Evolutionary conservation across 2,797 vertebrate genomes (phyloP), one percentile per base, ranked within the genome.

Genomic region (Lutjanus campechanus): DNA sequence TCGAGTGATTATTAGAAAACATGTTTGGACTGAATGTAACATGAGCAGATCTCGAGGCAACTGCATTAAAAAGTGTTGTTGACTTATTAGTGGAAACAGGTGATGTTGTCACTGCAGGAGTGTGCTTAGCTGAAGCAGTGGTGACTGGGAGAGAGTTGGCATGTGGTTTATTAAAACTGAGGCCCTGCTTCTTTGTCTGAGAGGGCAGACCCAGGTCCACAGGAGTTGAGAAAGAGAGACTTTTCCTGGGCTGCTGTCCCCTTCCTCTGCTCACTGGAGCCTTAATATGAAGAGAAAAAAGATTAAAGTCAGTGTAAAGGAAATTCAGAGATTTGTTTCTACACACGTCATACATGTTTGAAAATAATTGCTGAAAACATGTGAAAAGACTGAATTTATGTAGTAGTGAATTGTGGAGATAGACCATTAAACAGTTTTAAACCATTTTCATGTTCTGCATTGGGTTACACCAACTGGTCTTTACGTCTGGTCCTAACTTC

Each of bases 21-120:
- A 58, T 29, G 62, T 73, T 66, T 20, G 86, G 77, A 55, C 44
- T 72, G 44, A 81, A 76, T 9, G 65, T n/a, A 22, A 88, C 44
- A 22, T 79, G 63, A 47, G 90, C 77, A 22, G 91, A 88, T 81
- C 91, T 81, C 2, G 87, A 83, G 19, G 77, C 51, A 4, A 94
- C 88, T 22, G 91, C 91, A 51, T 85, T 80, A 55, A 90, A 91
- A 71, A 93, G 90, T 1, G 86, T 88, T 59, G 63, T 11, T 29
- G 91, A 77, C 46, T 58, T 87, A 20, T 78, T 76, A 29, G n/a
- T 7, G 13, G 70, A 41, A 51, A 40, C 77, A 12, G 73, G 12
- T 65, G 77, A 64, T 12, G 59, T 1, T 11, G 67, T 75, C 53
- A 54, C 12, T 19, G 50, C 13, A 60, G 85, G 64, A 78, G 55